Evolutionary conservation across 2,113 vertebrate genomes (phyloP).

Genomic region (Mirounga angustirostris): DNA sequence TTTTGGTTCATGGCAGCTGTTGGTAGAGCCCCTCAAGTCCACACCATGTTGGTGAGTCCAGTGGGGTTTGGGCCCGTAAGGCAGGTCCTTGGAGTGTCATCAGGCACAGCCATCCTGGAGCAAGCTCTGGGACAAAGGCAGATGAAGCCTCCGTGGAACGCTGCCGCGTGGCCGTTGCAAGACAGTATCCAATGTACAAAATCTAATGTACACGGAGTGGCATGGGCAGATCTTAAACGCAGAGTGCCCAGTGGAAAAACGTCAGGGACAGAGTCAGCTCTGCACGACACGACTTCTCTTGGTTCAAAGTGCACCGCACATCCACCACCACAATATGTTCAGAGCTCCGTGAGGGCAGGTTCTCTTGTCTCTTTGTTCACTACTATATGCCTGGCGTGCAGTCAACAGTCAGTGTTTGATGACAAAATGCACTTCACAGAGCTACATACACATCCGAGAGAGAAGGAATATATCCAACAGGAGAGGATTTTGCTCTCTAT

Average conservation of each 20-base stretch:
- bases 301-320: neutral
- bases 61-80: neutral
- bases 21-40: neutral
- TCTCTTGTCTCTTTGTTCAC: neutral
- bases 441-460: neutral
- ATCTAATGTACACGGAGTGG: neutral
- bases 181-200: neutral
- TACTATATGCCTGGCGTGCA: neutral
- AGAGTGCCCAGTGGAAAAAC: neutral
- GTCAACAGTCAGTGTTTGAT: neutral
- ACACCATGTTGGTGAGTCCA: neutral
- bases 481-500: neutral
- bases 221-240: neutral
- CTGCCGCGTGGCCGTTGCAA: neutral
- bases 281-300: neutral
- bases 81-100: neutral
- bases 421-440: neutral
- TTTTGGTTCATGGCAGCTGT: neutral
- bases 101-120: neutral
- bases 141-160: neutral
- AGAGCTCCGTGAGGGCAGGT: neutral
- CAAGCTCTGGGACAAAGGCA: neutral
- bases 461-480: neutral
- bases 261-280: neutral
- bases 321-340: neutral